Base-by-base conservation (phyloP, 2,888 invertebrate species). In the Azorinus chamasolen region DNA sequence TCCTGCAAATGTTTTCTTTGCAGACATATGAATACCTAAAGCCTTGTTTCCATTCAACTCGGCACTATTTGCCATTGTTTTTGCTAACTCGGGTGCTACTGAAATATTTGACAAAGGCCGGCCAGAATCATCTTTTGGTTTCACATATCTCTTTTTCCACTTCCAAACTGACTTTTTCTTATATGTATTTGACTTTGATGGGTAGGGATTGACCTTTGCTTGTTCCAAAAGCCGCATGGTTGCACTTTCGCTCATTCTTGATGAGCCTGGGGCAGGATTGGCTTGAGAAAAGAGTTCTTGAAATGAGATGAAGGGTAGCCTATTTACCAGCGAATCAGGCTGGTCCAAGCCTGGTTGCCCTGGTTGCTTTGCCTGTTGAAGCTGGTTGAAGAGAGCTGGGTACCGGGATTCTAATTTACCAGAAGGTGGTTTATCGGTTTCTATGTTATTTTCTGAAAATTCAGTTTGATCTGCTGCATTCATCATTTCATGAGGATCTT, bases 241-340 rank as follows among this genome's bases (percentile, higher is more conserved):
- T 4, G 66, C 16, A 18, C 27, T n/a, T 16, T 62, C 64, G 55
- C 55, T 63, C 6, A 45, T 45, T 51, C 39, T 54, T 37, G 78
- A 41, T 3, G 51, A 12, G 3, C 62, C 46, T 18, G 75, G 16
- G 12, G 24, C 46, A 37, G 51, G 48, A 18, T 66, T 46, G 22
- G 76, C 37, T 18, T 61, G 68, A 16, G 71, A 63, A 53, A 81
- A 81, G 20, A 81, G 59, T 53, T 81, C 81, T 50, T 81, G 74
- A 59, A 81, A 81, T 53, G 78, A 78, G 18, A 81, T 72, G 39
- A 75, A 81, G 8, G 81, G 81, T 16, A 81, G 51, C 37, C 81
- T 54, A 32, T 78, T 74, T 4, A 81, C 64, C 5, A 81, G 54
- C 2, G 81, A 78, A 27, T 78, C 74, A 4, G 66, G 14, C 22